phyloP scores from a whole-genome alignment of 2,888 invertebrate species.

The Tetragonula carbonaria region DNA sequence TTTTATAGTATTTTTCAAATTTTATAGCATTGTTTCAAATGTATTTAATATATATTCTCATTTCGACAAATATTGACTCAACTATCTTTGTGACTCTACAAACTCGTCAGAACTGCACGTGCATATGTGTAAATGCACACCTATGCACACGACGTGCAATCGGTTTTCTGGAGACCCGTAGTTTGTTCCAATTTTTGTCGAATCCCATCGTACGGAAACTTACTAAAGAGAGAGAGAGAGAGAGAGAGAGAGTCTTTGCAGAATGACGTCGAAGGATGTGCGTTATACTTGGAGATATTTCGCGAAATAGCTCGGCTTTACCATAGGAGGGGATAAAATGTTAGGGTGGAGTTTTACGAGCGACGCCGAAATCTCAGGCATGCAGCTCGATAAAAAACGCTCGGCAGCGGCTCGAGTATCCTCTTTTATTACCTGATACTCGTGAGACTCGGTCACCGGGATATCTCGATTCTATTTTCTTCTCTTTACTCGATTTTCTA shows the following conservation, averaged over 20 bases:
- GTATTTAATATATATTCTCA: not conserved
- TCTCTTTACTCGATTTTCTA: conserved; percentile 35
- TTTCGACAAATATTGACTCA: not conserved
- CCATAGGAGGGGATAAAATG: conserved; percentile 45
- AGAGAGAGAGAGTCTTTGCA: not conserved
- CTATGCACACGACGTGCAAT: not conserved
- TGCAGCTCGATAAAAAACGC: conserved; percentile 68
- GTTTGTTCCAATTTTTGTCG: conserved; percentile 41
- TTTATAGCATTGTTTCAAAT: not conserved
- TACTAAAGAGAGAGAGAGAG: not conserved
- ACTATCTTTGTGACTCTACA: not conserved
- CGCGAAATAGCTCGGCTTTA: conserved; percentile 43
- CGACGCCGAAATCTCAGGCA: conserved; percentile 65
- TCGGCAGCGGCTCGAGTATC: conserved; percentile 48
- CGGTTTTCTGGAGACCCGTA: not conserved
- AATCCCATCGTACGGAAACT: conserved; percentile 27
- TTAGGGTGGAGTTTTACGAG: conserved; percentile 67
- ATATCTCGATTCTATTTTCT: conserved; percentile 63
- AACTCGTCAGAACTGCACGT: not conserved
- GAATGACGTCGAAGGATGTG: conserved; percentile 27
- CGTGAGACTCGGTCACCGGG: conserved; percentile 63
- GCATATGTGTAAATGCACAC: too few relatives aligned
- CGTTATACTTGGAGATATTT: conserved; percentile 56
- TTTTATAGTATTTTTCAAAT: not conserved
- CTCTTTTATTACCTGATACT: conserved; percentile 66